A percentile compares a stretch with the other conserved stretches of the same genome.
Conservation (phyloP, 2,113 vertebrate species). For the Sinocyclocheilus rhinocerous region DNA sequence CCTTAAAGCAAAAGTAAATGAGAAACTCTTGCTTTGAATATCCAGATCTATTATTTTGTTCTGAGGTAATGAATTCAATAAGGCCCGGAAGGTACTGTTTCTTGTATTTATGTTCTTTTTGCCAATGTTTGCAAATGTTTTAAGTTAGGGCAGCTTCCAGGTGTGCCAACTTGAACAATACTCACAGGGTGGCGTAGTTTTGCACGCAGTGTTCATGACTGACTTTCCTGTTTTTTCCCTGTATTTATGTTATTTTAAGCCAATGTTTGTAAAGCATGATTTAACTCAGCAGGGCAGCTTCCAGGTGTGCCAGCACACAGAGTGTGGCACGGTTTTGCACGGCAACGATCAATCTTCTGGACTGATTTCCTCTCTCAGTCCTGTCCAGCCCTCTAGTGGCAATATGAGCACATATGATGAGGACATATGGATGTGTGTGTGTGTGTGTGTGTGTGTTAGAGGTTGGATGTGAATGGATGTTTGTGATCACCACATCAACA, state of each 20-base stretch:
- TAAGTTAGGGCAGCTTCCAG: constrained; percentile 3
- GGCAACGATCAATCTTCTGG: neutral
- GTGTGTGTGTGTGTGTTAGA: neutral
- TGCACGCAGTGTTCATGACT: constrained; percentile 13
- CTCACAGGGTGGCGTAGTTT: neutral
- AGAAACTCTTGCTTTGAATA: constrained; percentile 3
- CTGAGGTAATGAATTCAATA: constrained; percentile 4
- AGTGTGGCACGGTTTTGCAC: neutral
- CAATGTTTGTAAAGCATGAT: constrained; percentile 11
- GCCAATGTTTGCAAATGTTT: constrained; percentile 14
- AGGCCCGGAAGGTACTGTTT: neutral
- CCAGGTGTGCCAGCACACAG: constrained; percentile 25
- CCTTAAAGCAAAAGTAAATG: neutral
- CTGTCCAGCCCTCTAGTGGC: constrained; percentile 67
- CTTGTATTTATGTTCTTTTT: constrained; percentile 10
- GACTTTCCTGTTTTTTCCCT: constrained; percentile 12
- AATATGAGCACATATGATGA: neutral
- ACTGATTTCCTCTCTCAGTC: neutral
- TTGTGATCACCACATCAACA: neutral
- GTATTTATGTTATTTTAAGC: constrained; percentile 23
- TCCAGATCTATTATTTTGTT: neutral
- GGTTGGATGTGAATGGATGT: neutral
- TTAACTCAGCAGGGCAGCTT: constrained; percentile 25
- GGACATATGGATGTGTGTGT: neutral
- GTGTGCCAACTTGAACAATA: constrained; percentile 17